Evolutionary conservation across 2,888 invertebrate genomes (phyloP).

Genomic region (Tachina grossa): DNA sequence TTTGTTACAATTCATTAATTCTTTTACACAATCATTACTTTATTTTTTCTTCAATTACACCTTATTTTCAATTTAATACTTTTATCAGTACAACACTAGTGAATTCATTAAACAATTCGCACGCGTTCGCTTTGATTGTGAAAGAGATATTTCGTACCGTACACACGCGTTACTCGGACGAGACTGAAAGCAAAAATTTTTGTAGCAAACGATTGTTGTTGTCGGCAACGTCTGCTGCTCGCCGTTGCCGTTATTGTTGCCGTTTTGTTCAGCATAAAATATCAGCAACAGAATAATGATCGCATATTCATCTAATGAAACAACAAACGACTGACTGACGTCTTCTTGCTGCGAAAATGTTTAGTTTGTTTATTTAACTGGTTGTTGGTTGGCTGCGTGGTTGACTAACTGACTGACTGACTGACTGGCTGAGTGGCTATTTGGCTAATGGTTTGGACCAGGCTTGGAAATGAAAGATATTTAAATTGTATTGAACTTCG

Average conservation of each 20-base stretch:
- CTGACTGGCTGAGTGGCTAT: not conserved
- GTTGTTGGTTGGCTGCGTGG: not conserved
- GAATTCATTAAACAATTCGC: constrained; percentile 43
- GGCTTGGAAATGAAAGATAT: not conserved
- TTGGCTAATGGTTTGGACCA: constrained; percentile 41
- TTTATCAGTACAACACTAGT: constrained; percentile 11
- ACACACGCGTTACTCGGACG: constrained; percentile 79
- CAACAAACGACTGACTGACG: constrained; percentile 1
- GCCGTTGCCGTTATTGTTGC: constrained; percentile 11
- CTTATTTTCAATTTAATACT: constrained; percentile 22
- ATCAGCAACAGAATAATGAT: constrained; percentile 60
- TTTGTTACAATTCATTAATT: constrained; percentile 17
- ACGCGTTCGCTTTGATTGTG: constrained; percentile 51
- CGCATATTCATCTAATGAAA: constrained; percentile 28
- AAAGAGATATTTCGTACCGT: constrained; percentile 73
- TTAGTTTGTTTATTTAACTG: constrained; percentile 14
- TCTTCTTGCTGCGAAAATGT: constrained; percentile 50
- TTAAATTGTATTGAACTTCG: not conserved
- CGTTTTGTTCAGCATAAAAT: constrained; percentile 35
- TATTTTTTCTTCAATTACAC: constrained; percentile 16
- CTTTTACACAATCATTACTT: constrained; percentile 24
- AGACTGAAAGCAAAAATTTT: constrained; percentile 71
- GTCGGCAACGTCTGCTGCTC: constrained; percentile 24
- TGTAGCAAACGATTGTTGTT: constrained; percentile 56
- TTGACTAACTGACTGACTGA: constrained; percentile 7